These are phyloP conservation scores for Mystacornis crossleyi DNA, from an alignment of 2,113 vertebrate species.

Conservation along the genomic window DNA sequence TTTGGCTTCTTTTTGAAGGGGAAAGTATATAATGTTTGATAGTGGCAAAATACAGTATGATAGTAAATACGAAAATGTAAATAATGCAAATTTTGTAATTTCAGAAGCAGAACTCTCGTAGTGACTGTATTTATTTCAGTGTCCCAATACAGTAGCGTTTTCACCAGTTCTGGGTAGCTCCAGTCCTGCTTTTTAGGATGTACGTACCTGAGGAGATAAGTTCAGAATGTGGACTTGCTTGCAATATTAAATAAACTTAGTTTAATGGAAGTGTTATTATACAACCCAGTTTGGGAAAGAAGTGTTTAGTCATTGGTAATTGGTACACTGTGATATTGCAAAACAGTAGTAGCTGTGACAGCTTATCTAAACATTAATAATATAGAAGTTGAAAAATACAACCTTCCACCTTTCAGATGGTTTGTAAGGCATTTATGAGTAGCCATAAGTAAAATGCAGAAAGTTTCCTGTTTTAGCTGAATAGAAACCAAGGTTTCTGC, in stretches of 20 bases:
- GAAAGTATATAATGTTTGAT: neutral
- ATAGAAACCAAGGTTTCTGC: neutral
- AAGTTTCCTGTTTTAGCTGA: neutral
- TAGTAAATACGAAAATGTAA: neutral
- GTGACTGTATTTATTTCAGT: neutral
- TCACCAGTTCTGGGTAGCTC: neutral
- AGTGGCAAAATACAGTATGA: neutral
- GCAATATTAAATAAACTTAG: neutral
- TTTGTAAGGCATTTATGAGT: neutral
- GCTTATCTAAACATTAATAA: neutral
- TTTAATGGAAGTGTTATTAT: neutral
- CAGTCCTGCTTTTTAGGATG: neutral
- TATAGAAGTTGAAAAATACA: neutral
- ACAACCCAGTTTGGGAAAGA: neutral
- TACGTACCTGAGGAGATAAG: neutral
- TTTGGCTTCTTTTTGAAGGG: rapidly evolving
- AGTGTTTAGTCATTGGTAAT: neutral
- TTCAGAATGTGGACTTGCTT: neutral
- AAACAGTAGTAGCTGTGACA: neutral
- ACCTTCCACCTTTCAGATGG: neutral
- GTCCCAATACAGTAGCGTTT: neutral
- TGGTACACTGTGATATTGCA: neutral
- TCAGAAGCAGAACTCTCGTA: neutral
- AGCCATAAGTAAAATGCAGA: neutral
- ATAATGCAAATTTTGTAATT: neutral